phyloP scores from a whole-genome alignment of 2,113 vertebrate species.

The Ciconia maguari region DNA sequence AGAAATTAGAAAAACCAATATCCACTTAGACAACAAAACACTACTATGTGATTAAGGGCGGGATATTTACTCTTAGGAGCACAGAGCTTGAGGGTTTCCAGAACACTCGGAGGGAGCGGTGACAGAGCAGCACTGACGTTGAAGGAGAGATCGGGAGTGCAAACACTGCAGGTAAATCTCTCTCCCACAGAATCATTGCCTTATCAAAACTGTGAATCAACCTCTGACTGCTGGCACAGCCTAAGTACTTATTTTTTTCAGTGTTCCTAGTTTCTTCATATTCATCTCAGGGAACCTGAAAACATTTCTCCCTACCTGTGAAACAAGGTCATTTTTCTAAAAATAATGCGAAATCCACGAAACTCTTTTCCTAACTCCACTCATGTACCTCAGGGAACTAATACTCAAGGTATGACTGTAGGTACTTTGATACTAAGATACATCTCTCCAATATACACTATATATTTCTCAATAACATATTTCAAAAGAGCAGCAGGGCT shows the following conservation, averaged over 20 bases:
- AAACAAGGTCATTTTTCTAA: background rate
- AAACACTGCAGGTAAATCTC: background rate
- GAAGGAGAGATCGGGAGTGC: background rate
- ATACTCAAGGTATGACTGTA: background rate
- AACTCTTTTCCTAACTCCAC: background rate
- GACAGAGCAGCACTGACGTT: rapidly evolving
- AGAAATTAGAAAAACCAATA: background rate
- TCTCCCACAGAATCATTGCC: background rate
- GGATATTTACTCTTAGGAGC: background rate
- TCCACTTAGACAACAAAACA: background rate
- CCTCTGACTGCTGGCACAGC: background rate
- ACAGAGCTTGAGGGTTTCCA: background rate
- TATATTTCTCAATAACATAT: background rate
- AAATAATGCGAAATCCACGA: background rate
- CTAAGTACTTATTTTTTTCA: background rate
- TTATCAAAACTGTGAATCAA: background rate
- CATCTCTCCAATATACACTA: background rate
- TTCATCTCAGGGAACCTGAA: background rate
- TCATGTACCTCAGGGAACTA: background rate
- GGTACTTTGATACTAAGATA: background rate
- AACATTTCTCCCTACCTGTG: background rate
- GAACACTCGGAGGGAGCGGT: background rate
- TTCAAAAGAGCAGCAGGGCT: background rate
- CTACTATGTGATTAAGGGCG: too few relatives aligned
- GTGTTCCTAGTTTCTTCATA: background rate